Evolutionary conservation across 2,797 vertebrate genomes (phyloP).

Genomic region (Hydrophis major): DNA sequence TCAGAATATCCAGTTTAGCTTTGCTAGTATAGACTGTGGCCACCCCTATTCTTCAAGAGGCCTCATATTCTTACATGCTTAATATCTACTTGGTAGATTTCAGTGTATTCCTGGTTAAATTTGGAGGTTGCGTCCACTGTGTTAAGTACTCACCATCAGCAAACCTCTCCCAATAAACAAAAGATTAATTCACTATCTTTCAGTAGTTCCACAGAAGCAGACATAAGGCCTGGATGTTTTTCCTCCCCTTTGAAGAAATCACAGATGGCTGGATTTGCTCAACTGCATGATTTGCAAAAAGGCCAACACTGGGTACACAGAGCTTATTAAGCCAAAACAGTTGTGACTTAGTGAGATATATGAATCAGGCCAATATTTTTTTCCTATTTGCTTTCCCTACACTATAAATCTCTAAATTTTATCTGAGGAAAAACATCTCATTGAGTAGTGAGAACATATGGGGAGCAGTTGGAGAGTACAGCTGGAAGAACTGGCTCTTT

Average conservation of each 20-base stretch:
- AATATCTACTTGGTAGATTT: neutral
- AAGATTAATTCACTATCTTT: neutral
- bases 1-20: neutral
- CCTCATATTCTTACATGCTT: neutral
- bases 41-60: neutral
- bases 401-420: neutral
- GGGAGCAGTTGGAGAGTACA: neutral
- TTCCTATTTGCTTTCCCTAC: neutral
- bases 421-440: neutral
- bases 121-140: neutral
- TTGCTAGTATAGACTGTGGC: neutral
- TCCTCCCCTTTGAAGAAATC: neutral
- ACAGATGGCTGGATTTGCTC: neutral
- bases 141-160: neutral
- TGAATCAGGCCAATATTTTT: neutral
- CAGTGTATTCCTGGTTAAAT: neutral
- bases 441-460: neutral
- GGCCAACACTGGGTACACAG: neutral
- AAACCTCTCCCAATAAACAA: neutral
- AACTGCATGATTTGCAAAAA: neutral
- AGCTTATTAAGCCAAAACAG: neutral
- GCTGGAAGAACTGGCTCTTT: neutral
- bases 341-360: neutral
- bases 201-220: neutral
- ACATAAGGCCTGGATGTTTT: neutral